Evolutionary conservation across 2,113 vertebrate species (phyloP).

Genomic region (Quiscalus mexicanus): DNA sequence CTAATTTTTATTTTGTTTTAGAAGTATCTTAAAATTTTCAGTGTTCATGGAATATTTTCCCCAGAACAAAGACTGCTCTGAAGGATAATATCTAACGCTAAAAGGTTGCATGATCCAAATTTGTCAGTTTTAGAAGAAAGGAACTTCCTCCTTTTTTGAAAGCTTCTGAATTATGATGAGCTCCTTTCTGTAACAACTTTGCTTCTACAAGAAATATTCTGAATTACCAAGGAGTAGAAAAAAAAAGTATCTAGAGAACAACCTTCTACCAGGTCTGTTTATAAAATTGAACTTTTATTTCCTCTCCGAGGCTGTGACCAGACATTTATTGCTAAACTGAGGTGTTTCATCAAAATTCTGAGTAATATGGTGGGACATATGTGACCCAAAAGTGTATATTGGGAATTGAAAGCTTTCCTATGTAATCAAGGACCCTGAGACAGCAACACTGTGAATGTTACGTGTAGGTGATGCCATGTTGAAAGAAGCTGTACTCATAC

Average conservation of each 20-base stretch:
- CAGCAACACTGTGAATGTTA: neutral
- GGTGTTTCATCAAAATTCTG: neutral
- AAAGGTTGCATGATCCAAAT: neutral
- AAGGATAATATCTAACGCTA: slow-evolving; percentile 17
- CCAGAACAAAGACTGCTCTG: neutral
- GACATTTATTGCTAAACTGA: neutral
- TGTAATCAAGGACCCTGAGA: neutral
- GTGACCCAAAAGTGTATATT: neutral
- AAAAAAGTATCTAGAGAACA: slow-evolving; percentile 26
- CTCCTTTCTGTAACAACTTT: neutral
- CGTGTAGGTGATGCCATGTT: neutral
- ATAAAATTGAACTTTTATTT: slow-evolving; percentile 44
- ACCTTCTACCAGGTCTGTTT: slow-evolving; percentile 33
- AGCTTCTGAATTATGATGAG: neutral
- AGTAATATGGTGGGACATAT: neutral
- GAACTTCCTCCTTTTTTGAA: slow-evolving; percentile 6
- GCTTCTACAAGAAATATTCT: slow-evolving; percentile 50
- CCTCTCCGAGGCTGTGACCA: neutral
- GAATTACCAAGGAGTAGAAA: slow-evolving; percentile 20
- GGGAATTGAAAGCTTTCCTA: neutral
- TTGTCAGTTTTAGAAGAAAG: slow-evolving; percentile 20
- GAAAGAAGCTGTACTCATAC: neutral
- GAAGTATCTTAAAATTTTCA: neutral
- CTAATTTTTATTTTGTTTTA: slow-evolving; percentile 3
- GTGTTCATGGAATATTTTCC: neutral